Percentiles rank a stretch among this genome's conserved stretches.
Conservation (phyloP, 2,888 invertebrate genomes). For the Lysandra bellargus region DNA sequence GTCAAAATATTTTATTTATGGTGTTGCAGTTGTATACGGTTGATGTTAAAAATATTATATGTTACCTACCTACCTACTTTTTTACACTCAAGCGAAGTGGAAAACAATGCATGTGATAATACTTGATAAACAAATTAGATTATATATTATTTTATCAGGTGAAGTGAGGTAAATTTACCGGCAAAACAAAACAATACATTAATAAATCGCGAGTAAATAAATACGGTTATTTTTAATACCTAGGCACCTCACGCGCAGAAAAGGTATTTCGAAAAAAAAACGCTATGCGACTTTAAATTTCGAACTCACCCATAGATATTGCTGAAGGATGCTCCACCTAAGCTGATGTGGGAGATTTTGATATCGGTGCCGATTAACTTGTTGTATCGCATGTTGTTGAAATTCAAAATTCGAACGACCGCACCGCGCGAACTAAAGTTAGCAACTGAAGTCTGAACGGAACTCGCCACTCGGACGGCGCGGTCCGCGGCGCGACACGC, state of each 20-base stretch:
- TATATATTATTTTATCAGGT: not conserved
- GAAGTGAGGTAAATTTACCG: not conserved
- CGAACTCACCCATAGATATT: slow-evolving; percentile 84
- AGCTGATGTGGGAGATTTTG: slow-evolving; percentile 84
- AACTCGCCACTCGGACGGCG: not conserved
- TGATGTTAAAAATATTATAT: no score
- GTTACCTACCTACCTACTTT: no score
- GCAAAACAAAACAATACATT: not conserved
- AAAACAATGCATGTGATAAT: not conserved
- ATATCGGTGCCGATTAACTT: slow-evolving; percentile 87
- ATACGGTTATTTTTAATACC: not conserved
- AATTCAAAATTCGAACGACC: slow-evolving; percentile 23
- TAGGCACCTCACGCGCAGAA: not conserved
- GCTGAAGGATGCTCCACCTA: slow-evolving; percentile 89
- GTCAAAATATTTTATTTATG: not conserved
- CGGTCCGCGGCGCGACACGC: not conserved
- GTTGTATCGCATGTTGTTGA: slow-evolving; percentile 84
- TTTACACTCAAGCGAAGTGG: not conserved
- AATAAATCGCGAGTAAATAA: slow-evolving; percentile 11
- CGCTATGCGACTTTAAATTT: not conserved
- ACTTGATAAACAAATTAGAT: slow-evolving; percentile 3
- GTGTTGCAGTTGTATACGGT: no score
- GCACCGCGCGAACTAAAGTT: slow-evolving; percentile 23
- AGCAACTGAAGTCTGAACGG: not conserved
- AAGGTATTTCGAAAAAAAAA: not conserved